Evolutionary conservation across 2,113 vertebrate genomes (phyloP), one percentile per base, ranked within the genome.

Genomic region (Lepus timidus): DNA sequence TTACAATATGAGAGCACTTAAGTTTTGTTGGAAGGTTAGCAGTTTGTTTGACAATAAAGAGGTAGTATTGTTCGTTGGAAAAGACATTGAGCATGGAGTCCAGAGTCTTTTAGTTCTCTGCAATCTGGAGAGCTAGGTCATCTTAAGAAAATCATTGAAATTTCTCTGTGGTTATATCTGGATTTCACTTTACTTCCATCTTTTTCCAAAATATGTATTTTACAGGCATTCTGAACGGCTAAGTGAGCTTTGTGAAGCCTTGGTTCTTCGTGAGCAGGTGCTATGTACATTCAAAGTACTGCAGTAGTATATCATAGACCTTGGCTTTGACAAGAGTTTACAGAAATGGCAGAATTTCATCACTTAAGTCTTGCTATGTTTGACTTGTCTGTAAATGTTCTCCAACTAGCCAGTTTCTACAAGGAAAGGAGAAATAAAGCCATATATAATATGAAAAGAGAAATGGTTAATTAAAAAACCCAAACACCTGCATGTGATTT

Each of bases 161-260:
- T 75, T 58, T 95, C 33, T 84, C 73, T 73, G 12, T 84, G 58
- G 82, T 75, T 55, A 16, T 89, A 90, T 91, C 73, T 96, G 85
- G 79, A 85, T 94, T 86, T 90, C 58, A 61, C 82, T 93, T 95
- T 88, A 86, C 95, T 91, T 94, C 67, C 93, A 95, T 96, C 87
- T 97, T 92, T 97, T 96, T 97, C 55, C 33, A 90, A 85, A 94
- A 65, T 96, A 25, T 31, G 4, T 81, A 92, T 93, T 94, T 97
- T 79, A 92, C 29, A 92, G 67, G 39, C 86, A 78, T 85, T 91
- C 81, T 85, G 87, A 97, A 94, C 94, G 92, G 89, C 76, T 88
- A 88, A 91, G 73, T 91, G 74, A 96, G 64, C 82, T 93, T 52
- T 67, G 58, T 52, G 70, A 89, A 91, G 73, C 76, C n/a, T 85